Evolutionary conservation across 53 echinoderm and acorn worm species (phyloP), one percentile per base, ranked within the genome.

Genomic region (Henricia sp.): DNA sequence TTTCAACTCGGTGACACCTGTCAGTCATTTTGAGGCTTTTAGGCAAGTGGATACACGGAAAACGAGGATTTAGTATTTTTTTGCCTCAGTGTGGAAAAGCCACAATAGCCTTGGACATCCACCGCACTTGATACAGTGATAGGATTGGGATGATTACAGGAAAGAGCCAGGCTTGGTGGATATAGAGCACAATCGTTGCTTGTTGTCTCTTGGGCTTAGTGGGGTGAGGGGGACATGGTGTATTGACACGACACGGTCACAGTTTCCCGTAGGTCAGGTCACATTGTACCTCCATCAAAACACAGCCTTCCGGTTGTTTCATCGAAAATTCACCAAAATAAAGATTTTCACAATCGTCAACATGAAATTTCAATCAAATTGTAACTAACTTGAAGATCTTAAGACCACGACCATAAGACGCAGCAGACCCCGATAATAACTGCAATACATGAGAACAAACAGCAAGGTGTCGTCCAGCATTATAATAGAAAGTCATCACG

Each of bases 201-300:
- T 80, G 80, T 80, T 63, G 64, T 80, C 80, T 63, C 80, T 80
- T 58, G 80, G 64, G 48, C 60, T 54, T n/a, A 59, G n/a, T 42
- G n/a, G 52, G 26, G 17, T 23, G 37, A 17, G 74, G 74, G 76
- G 24, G 76, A 39, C 76, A 76, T 54, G 59, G 38, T 37, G 2
- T 76, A 59, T 76, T 56, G 57, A 51, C 76, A 37, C 24, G 3
- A 28, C 8, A 29, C 38, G 76, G 76, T 56, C 76, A 76, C 37
- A 43, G 57, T 38, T n/a, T n/a, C 76, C 76, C 57, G 1, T 39
- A 30, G 76, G 76, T 76, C 76, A 59, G n/a, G n/a, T n/a, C n/a
- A n/a, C n/a, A n/a, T n/a, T n/a, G n/a, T n/a, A n/a, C n/a, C n/a
- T n/a, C n/a, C n/a, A n/a, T n/a, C n/a, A n/a, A n/a, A n/a, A n/a